A percentile compares a stretch with the other conserved stretches of the same genome.
These are phyloP conservation scores for Chrysopilus asiliformis DNA, from an alignment of 2,888 invertebrate genomes.

Conservation along the genomic window DNA sequence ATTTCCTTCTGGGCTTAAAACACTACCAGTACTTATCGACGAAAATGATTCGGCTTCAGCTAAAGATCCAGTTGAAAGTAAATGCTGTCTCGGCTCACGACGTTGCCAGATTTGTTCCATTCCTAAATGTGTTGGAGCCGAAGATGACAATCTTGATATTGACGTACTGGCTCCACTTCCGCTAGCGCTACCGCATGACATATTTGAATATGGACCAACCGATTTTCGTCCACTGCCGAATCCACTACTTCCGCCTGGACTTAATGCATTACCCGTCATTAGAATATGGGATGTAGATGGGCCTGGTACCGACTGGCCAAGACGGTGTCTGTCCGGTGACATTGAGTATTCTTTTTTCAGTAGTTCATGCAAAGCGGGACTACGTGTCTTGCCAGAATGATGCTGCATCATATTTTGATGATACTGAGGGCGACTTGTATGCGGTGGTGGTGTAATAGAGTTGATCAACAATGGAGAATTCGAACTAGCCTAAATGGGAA, in stretches of 20 bases:
- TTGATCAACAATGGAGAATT: slow-evolving; percentile 39
- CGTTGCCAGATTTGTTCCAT: slow-evolving; percentile 77
- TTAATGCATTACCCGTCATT: slow-evolving; percentile 30
- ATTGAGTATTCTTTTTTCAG: slow-evolving; percentile 51
- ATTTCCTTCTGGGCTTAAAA: slow-evolving; percentile 68
- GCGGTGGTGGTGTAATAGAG: slow-evolving; percentile 36
- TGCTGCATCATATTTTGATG: slow-evolving; percentile 22
- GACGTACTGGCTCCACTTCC: slow-evolving; percentile 24
- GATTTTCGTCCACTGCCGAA: slow-evolving; percentile 23
- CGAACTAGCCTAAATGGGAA: slow-evolving; percentile 32
- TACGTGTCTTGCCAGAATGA: slow-evolving; percentile 16
- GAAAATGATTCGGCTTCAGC: slow-evolving; percentile 77
- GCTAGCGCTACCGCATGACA: slow-evolving; percentile 22
- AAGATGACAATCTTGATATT: slow-evolving; percentile 67
- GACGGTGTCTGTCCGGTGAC: slow-evolving; percentile 40
- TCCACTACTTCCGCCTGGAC: slow-evolving; percentile 31
- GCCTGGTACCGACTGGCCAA: slow-evolving; percentile 53
- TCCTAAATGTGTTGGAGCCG: slow-evolving; percentile 74
- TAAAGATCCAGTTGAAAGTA: slow-evolving; percentile 69
- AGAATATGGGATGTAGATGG: slow-evolving; percentile 39
- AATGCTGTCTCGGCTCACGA: slow-evolving; percentile 73
- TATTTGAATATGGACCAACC: slow-evolving; percentile 21
- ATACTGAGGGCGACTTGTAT: slow-evolving; percentile 30
- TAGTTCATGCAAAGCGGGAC: slow-evolving; percentile 49
- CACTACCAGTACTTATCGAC: slow-evolving; percentile 67